phyloP scores from a whole-genome alignment of 2,888 invertebrate species.

The Anthophora plumipes region DNA sequence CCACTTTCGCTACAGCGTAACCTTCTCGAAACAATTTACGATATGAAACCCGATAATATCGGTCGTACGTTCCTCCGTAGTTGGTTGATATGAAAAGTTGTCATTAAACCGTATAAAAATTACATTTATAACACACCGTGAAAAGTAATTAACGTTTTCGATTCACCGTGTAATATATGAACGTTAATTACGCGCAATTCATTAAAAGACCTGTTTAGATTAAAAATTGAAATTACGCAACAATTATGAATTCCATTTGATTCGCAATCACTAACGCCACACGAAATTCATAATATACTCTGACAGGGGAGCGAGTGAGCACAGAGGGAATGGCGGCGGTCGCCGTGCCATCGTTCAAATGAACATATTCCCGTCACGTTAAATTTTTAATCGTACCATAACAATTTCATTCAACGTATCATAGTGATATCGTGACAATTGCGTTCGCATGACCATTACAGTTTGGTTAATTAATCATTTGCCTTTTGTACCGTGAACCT shows the following conservation, averaged over 20 bases:
- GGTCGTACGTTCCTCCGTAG: neutral
- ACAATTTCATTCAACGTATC: constrained; percentile 32
- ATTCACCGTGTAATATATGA: neutral
- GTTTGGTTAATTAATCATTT: constrained; percentile 38
- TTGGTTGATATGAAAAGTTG: neutral
- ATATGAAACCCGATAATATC: constrained; percentile 32
- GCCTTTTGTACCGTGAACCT: neutral
- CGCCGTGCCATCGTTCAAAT: constrained; percentile 11
- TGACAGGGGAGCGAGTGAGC: neutral
- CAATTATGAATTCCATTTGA: constrained; percentile 37
- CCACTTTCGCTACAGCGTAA: constrained; percentile 32
- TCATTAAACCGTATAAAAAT: constrained; percentile 3
- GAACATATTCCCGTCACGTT: constrained; percentile 3
- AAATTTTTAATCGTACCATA: constrained; percentile 44
- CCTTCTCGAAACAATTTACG: constrained; percentile 47
- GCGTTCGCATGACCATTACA: constrained; percentile 15
- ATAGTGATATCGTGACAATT: constrained; percentile 3
- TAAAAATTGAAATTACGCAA: constrained; percentile 26
- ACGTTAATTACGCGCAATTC: neutral
- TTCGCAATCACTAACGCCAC: neutral
- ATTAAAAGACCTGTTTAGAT: neutral
- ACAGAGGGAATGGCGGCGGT: no score
- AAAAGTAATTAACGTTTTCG: constrained; percentile 14
- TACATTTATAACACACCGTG: neutral
- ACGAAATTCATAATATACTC: constrained; percentile 4